phyloP scores from a whole-genome alignment of 2,888 invertebrate genomes.

The Cordylochernes scorpioides region DNA sequence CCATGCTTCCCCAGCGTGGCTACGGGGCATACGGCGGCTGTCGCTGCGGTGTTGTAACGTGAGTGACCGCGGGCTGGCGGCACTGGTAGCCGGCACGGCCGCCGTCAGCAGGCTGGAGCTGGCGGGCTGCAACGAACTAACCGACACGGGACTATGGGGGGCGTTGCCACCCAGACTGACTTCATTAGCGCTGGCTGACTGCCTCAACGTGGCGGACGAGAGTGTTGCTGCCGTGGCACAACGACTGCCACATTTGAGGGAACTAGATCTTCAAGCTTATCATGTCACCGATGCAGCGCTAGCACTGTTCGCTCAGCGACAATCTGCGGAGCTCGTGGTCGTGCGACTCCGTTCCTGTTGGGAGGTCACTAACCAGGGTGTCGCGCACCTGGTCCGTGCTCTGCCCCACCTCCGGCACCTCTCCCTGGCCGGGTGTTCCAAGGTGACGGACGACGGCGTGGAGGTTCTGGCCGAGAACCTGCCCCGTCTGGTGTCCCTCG shows the following conservation, averaged over 20 bases:
- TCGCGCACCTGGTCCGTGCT: slow-evolving; percentile 83
- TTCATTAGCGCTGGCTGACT: slow-evolving; percentile 71
- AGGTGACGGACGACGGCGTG: slow-evolving; percentile 83
- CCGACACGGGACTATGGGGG: slow-evolving; percentile 82
- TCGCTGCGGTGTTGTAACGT: slow-evolving; percentile 65
- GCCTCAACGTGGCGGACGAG: slow-evolving; percentile 90
- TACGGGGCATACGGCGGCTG: slow-evolving; percentile 47
- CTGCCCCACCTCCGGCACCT: slow-evolving; percentile 73
- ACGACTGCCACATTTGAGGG: slow-evolving; percentile 62
- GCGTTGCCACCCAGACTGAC: slow-evolving; percentile 75
- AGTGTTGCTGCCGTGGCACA: slow-evolving; percentile 85
- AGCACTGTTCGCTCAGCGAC: slow-evolving; percentile 50
- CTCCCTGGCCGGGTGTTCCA: slow-evolving; percentile 81
- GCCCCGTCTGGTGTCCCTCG: slow-evolving; percentile 58
- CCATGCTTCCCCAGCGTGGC: slow-evolving; percentile 43
- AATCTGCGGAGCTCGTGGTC: slow-evolving; percentile 69
- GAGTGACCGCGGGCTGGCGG: slow-evolving; percentile 66
- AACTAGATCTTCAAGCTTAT: slow-evolving; percentile 70
- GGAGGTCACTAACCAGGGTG: slow-evolving; percentile 88
- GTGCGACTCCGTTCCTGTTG: slow-evolving; percentile 76
- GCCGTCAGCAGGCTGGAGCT: slow-evolving; percentile 68
- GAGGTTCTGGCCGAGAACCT: slow-evolving; percentile 82
- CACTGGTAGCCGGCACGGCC: slow-evolving; percentile 58
- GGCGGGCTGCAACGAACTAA: slow-evolving; percentile 85
- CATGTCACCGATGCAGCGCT: slow-evolving; percentile 86